Percentiles rank a stretch among this genome's conserved stretches.
These are phyloP conservation scores for Temnothorax curvispinosus DNA, from an alignment of 1,140 invertebrate species.

Conservation along the genomic window DNA sequence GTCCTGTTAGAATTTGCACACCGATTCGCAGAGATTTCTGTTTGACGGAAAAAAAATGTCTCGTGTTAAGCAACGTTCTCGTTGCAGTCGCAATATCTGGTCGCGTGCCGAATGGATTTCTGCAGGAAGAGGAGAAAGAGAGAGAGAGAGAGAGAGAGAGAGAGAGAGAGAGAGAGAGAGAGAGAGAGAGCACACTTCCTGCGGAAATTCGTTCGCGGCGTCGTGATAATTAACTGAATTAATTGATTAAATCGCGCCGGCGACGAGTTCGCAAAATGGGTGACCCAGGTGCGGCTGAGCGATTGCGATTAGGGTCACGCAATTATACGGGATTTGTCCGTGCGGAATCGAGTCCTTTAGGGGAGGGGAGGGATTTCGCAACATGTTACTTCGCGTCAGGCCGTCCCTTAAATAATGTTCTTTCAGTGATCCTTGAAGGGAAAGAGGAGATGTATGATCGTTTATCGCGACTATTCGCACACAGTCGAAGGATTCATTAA, in stretches of 20 bases:
- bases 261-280: conserved; percentile 12
- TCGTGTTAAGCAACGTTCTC: conserved; percentile 1
- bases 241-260: conserved; percentile 22
- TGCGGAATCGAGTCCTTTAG: conserved; percentile 39
- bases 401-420: conserved; percentile 57
- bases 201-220: background rate
- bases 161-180: too few species aligned
- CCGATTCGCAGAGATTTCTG: conserved; percentile 26
- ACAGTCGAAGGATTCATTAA: background rate
- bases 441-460: background rate
- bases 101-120: background rate
- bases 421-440: background rate
- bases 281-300: conserved; percentile 43
- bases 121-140: background rate
- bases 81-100: background rate
- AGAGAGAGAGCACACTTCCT: background rate
- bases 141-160: too few species aligned
- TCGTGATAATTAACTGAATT: conserved; percentile 1
- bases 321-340: conserved; percentile 10
- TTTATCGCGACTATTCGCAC: background rate
- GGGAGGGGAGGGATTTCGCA: conserved; percentile 69
- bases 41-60: conserved; percentile 4
- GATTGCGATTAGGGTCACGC: conserved; percentile 37
- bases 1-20: background rate
- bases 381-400: conserved; percentile 43